Base-by-base conservation (phyloP, 2,797 vertebrate genomes). In the Cossypha caffra region DNA sequence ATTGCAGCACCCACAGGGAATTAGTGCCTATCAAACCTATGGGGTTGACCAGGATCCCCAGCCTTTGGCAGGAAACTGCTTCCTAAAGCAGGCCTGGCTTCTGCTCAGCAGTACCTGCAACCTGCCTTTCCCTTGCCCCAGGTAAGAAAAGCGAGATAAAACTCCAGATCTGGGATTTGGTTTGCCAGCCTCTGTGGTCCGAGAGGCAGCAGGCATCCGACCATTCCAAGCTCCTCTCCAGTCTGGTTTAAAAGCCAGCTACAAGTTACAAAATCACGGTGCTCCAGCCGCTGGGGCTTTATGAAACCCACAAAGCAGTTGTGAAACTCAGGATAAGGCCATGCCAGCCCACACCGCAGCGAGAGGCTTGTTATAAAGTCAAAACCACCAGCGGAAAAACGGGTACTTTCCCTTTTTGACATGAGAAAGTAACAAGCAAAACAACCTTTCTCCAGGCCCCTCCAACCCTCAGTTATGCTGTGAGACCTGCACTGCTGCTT, bases 211-310 rank as follows among this genome's bases (percentile, higher is more conserved):
- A 79, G 52, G 63, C 71, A 64, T 61, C n/a, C 0, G 12, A 45
- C 24, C 2, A 0, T 61, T 84, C 47, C 50, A 67, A 72, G 50
- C 77, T 78, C 55, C 50, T 90, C 66, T 81, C 58, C 54, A 63
- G 69, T 19, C 58, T 45, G 54, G 54, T 75, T 84, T 78, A 42
- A 81, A 87, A 85, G 66, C 16, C 91, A 55, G 8, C 62, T 89
- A 47, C 28, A 67, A 78, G 59, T 93, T 94, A 94, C 88, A 94
- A 90, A 96, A 92, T 86, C 92, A 75, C 0, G 0, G 86, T 73
- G 33, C 55, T 92, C 67, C 62, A 80, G 88, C 58, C 81, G 11
- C 71, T 79, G 63, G 75, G 67, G 63, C 59, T 95, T 95, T 95
- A 77, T 76, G 48, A 95, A 95, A 91, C 55, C 84, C 48, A 4